A percentile compares a stretch with the other conserved stretches of the same genome.
phyloP scores from a whole-genome alignment of 2,888 invertebrate species.

The Lathronympha strigana region DNA sequence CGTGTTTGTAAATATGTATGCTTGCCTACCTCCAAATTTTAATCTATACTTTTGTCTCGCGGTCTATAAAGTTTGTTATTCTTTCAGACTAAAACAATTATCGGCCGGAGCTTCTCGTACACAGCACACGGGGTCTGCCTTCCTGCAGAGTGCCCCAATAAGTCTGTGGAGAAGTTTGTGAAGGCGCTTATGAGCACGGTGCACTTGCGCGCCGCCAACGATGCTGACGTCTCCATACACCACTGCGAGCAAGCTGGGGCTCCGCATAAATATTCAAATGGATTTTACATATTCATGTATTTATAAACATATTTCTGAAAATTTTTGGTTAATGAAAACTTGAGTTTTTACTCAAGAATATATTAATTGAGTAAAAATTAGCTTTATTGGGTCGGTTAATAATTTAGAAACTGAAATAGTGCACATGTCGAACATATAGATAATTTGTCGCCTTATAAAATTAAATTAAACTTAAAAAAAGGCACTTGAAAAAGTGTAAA shows the following conservation, averaged over 20 bases:
- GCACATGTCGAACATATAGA: too few relatives aligned
- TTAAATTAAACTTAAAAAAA: too few relatives aligned
- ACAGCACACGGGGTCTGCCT: conserved; percentile 56
- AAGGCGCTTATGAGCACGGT: conserved; percentile 48
- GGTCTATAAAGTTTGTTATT: background rate
- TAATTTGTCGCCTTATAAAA: too few relatives aligned
- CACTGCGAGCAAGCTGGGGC: conserved; percentile 48
- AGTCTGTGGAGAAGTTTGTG: conserved; percentile 50
- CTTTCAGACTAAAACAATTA: conserved; percentile 47
- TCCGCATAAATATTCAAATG: conserved; percentile 32
- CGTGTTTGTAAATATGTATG: too few relatives aligned
- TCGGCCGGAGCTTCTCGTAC: conserved; percentile 47
- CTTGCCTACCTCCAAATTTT: too few relatives aligned
- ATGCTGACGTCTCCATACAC: conserved; percentile 46
- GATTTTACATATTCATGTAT: conserved; percentile 50
- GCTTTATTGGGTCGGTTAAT: too few relatives aligned
- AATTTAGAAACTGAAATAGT: too few relatives aligned
- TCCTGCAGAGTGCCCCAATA: conserved; percentile 51
- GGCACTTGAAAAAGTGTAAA: too few relatives aligned
- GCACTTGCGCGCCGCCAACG: conserved; percentile 45
- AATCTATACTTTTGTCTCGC: too few relatives aligned
- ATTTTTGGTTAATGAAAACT: background rate
- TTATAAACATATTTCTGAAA: background rate
- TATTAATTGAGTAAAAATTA: too few relatives aligned
- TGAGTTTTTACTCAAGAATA: too few relatives aligned